Evolutionary conservation across 1,140 invertebrate species (phyloP).

Genomic region (Dufourea novaeangliae): DNA sequence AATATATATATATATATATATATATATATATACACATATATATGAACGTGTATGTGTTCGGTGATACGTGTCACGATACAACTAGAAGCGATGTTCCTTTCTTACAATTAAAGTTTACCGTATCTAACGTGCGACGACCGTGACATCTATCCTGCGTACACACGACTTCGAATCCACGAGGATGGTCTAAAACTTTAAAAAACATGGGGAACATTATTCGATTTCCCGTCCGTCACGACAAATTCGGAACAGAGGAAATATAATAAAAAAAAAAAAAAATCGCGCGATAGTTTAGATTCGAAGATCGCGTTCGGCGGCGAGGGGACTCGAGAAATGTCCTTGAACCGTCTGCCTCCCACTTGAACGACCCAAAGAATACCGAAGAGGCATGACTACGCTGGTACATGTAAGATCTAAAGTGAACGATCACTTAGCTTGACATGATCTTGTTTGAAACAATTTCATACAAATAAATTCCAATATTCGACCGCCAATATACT

Average conservation of each 20-base stretch:
- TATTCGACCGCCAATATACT: no score
- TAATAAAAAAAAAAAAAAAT: not conserved
- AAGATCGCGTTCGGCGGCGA: conserved; percentile 24
- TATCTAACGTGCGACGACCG: not conserved
- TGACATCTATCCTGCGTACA: not conserved
- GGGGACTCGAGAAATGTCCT: conserved; percentile 6
- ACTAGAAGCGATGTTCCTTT: conserved; percentile 54
- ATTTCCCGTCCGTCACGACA: no score
- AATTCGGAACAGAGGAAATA: not conserved
- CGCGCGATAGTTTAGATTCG: not conserved
- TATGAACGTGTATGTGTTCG: conserved; percentile 38
- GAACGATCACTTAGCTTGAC: no score
- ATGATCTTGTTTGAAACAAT: no score
- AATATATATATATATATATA: conserved; percentile 25
- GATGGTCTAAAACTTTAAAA: no score
- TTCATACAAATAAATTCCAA: no score
- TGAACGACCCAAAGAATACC: not conserved
- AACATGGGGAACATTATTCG: no score
- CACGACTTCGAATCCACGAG: not conserved
- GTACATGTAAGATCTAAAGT: no score
- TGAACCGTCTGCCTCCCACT: not conserved
- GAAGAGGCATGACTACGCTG: no score
- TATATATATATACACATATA: not conserved
- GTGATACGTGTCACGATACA: conserved; percentile 26
- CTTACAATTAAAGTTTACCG: conserved; percentile 23